Evolutionary conservation across 2,113 vertebrate genomes (phyloP), one percentile per base, ranked within the genome.

Genomic region (Albula glossodonta): DNA sequence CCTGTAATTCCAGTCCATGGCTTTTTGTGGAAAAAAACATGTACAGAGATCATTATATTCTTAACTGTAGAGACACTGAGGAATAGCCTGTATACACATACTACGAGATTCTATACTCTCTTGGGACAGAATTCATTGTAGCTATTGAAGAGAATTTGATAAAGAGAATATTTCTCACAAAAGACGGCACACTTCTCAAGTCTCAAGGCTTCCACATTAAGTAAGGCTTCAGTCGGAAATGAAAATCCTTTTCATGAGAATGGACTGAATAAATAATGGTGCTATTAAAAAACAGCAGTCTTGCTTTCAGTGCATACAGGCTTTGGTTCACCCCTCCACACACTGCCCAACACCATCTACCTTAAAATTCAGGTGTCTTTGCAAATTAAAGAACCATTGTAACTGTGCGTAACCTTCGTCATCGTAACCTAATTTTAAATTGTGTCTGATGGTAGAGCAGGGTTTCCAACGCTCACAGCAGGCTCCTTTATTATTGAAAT

Each of bases 1-100:
- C 48, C 12, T 31, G n/a, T 51, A 5, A 51, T 84, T 84, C 77
- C 53, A 78, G 51, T 83, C 6, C n/a, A n/a, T 57, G 5, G 49
- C 87, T 87, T 86, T 56, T 57, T 25, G 83, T 87, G 85, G 86
- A 63, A n/a, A 87, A 78, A 78, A 31, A 83, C 57, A 82, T 82
- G 84, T 82, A 53, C 57, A 85, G 80, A 86, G 13, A 87, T 87
- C 41, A 88, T 88, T 88, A 41, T 79, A 83, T 91, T 79, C 87
- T 88, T 90, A 89, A 85, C 52, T 83, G 78, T 85, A 52, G 84
- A 49, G 78, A 31, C 51, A 49, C 52, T 78, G 82, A 51, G n/a
- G 81, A 83, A 82, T 41, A 87, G 4, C 49, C 52, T 83, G 50
- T 74, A 88, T n/a, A 90, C 70, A 9, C 84, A 51, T 83, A 63